Percentiles rank a stretch among this genome's conserved stretches.
Evolutionary conservation across 2,113 vertebrate genomes (phyloP).

Genomic region (Tautogolabrus adspersus): DNA sequence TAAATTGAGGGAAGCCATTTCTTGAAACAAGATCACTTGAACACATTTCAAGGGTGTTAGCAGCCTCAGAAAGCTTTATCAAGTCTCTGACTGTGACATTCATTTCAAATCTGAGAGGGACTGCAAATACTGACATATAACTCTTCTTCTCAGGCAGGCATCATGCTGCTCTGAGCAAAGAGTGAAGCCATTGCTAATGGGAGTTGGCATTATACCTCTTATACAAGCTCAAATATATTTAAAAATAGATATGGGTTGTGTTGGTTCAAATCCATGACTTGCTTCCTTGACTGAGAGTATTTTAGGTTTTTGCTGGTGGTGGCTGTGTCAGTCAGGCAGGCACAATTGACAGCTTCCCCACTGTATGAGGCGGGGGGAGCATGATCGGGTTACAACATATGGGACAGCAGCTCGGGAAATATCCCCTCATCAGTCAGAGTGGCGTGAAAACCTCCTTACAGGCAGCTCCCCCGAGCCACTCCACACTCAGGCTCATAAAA

Average conservation of each 20-base stretch:
- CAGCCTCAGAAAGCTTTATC: constrained; percentile 62
- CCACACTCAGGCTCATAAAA: constrained; percentile 87
- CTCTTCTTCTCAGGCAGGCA: constrained; percentile 42
- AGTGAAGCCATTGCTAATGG: constrained; percentile 41
- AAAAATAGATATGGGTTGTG: constrained; percentile 50
- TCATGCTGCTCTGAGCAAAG: constrained; percentile 54
- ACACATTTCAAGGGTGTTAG: constrained; percentile 61
- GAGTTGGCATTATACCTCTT: constrained; percentile 55
- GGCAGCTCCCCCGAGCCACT: constrained; percentile 81
- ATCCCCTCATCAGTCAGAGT: constrained; percentile 83
- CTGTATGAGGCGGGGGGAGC: constrained; percentile 47
- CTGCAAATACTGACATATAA: constrained; percentile 65
- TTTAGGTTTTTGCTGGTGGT: constrained; percentile 16
- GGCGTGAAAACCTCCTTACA: constrained; percentile 82
- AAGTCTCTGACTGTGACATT: constrained; percentile 62
- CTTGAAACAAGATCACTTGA: constrained; percentile 60
- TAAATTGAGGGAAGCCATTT: constrained; percentile 38
- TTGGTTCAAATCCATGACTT: constrained; percentile 39
- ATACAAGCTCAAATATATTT: constrained; percentile 44
- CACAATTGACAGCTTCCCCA: constrained; percentile 64
- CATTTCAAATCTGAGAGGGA: constrained; percentile 55
- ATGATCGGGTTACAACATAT: constrained; percentile 79
- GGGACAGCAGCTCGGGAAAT: constrained; percentile 76
- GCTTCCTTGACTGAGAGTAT: constrained; percentile 14
- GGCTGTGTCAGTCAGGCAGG: constrained; percentile 44